Evolutionary conservation across 2,797 vertebrate genomes (phyloP), one percentile per base, ranked within the genome.

Genomic region (Danio aesculapii): DNA sequence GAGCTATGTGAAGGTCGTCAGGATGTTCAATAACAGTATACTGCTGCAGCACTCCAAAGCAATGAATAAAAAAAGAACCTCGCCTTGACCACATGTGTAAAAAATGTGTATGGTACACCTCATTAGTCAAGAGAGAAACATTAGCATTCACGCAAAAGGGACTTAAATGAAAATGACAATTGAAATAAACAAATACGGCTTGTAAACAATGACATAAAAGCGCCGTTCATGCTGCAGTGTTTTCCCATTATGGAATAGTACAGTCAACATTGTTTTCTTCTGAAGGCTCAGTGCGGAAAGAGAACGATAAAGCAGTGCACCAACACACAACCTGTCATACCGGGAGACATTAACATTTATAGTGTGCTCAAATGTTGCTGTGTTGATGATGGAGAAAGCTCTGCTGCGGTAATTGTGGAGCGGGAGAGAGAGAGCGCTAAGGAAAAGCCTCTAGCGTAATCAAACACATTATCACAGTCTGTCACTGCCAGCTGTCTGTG

Each of bases 391-490:
- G 67, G 63, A 77, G 69, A 79, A 57, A 73, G 41, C 72, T 47
- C 64, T 43, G 49, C 58, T 68, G 79, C n/a, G 0, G 43, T 79
- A 75, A 79, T 69, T 70, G 71, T 41, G 64, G 63, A 19, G 67
- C 0, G 57, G n/a, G 19, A 55, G 55, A 59, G 30, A 52, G 47
- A 52, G n/a, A 61, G 75, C 5, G 44, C 21, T 44, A 75, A 63
- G 66, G 63, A 80, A 84, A 80, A 63, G 68, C 81, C 81, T 78
- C 69, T 59, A 75, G 81, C 81, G 73, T 73, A 83, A 77, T 72
- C 74, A 81, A 78, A 79, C 84, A 83, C 66, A 85, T 85, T 82
- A 85, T 77, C 50, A 64, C 66, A 80, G 81, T 81, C 68, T 83
- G 84, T 81, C 81, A 78, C 66, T 80, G 72, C 72, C 77, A 83